phyloP scores from a whole-genome alignment of 2,113 vertebrate genomes.

The Crotophaga sulcirostris region DNA sequence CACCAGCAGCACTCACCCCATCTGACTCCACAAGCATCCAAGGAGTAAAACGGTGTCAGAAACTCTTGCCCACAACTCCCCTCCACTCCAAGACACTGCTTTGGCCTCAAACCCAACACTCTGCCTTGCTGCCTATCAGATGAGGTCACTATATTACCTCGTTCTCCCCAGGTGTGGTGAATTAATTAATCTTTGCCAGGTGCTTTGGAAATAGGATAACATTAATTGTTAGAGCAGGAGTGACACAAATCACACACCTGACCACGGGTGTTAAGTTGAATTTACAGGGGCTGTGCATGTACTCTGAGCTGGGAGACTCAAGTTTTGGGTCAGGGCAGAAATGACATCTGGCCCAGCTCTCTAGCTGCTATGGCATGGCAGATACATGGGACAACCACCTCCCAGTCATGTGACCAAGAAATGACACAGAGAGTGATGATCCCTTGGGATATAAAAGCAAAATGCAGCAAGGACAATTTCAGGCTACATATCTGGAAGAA shows the following conservation, averaged over 20 bases:
- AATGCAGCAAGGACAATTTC: background rate
- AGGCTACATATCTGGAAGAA: rapidly evolving
- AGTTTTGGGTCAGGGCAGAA: background rate
- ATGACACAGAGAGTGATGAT: background rate
- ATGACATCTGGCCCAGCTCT: background rate
- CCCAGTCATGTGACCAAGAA: background rate
- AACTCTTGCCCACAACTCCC: background rate
- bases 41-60: background rate
- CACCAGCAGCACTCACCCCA: background rate
- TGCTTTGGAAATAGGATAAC: background rate
- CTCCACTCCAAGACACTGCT: background rate
- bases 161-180: background rate
- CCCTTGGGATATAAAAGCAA: background rate
- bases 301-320: background rate
- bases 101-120: background rate
- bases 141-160: background rate
- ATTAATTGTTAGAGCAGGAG: background rate
- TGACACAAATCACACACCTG: background rate
- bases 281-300: background rate
- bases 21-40: background rate
- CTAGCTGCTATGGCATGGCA: rapidly evolving
- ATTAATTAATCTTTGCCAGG: background rate
- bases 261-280: rapidly evolving
- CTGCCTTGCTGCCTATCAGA: background rate
- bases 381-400: background rate